These are phyloP conservation scores for Ormyrus thymus DNA, from an alignment of 2,888 invertebrate species.

Conservation along the genomic window DNA sequence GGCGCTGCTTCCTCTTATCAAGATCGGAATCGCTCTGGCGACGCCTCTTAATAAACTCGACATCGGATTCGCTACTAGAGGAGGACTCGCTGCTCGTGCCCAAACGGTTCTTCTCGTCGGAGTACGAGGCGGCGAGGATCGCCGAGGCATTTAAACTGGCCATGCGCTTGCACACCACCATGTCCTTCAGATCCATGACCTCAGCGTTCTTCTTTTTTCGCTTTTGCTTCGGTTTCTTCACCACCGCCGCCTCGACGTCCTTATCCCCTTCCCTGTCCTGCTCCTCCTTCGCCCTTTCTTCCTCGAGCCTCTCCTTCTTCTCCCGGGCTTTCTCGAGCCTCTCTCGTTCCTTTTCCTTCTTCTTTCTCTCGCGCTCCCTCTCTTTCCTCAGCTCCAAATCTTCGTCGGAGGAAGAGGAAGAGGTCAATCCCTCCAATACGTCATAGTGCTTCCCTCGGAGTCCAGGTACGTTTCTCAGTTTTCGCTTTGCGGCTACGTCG, in stretches of 20 bases:
- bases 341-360: conserved; percentile 36
- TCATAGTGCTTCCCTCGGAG: conserved; percentile 90
- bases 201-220: conserved; percentile 70
- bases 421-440: conserved; percentile 82
- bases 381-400: conserved; percentile 25
- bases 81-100: conserved; percentile 78
- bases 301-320: conserved; percentile 21
- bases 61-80: conserved; percentile 75
- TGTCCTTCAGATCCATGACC: conserved; percentile 89
- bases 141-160: conserved; percentile 93
- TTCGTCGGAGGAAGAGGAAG: conserved; percentile 67
- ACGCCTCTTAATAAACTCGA: conserved; percentile 70
- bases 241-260: conserved; percentile 59
- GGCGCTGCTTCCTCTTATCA: conserved; percentile 66
- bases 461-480: conserved; percentile 83
- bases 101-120: conserved; percentile 80
- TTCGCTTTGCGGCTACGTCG: conserved; percentile 78
- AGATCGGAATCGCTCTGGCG: conserved; percentile 70
- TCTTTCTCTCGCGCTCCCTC: conserved; percentile 36
- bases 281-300: conserved; percentile 19
- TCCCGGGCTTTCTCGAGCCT: conserved; percentile 8
- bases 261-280: not conserved
- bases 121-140: conserved; percentile 91
- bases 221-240: conserved; percentile 67
- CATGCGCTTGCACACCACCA: conserved; percentile 93